A percentile compares a stretch with the other conserved stretches of the same genome.
phyloP scores from a whole-genome alignment of 2,797 vertebrate genomes.

The Protonibea diacanthus region DNA sequence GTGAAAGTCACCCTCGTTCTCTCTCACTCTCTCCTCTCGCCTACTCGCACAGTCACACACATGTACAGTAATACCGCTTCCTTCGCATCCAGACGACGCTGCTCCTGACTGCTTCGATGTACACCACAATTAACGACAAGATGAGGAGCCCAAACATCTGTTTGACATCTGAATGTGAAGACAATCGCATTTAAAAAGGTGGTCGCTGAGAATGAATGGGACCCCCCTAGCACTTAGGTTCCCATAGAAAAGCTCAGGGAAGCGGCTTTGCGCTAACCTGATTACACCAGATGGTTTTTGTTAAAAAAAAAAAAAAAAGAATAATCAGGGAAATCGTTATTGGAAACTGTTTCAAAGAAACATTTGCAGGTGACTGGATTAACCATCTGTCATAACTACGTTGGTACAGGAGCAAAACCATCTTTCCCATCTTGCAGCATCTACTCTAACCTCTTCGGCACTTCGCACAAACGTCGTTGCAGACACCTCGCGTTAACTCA shows the following conservation, averaged over 20 bases:
- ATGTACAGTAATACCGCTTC: conserved; percentile 3
- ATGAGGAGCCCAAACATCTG: conserved; percentile 2
- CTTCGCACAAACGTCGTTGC: too few species aligned
- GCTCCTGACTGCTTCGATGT: conserved; percentile 9
- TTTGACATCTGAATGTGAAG: conserved; percentile 4
- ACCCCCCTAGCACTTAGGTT: neutral
- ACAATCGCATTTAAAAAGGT: conserved; percentile 5
- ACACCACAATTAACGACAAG: conserved; percentile 16
- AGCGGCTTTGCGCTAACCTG: neutral
- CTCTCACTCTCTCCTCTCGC: conserved; percentile 33
- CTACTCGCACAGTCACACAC: conserved; percentile 32
- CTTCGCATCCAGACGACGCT: conserved; percentile 4
- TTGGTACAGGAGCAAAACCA: too few species aligned
- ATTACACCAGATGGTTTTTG: too few species aligned
- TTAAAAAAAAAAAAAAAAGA: too few species aligned
- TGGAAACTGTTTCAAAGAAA: too few species aligned
- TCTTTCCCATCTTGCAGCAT: too few species aligned
- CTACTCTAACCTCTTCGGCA: too few species aligned
- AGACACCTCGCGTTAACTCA: too few species aligned
- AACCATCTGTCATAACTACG: too few species aligned
- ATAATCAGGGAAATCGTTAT: too few species aligned
- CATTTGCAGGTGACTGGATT: too few species aligned
- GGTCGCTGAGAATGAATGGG: neutral
- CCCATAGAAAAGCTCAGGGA: neutral
- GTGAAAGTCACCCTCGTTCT: conserved; percentile 48